Conservation (phyloP, 2,113 vertebrate genomes). For the Percina caprodes region DNA sequence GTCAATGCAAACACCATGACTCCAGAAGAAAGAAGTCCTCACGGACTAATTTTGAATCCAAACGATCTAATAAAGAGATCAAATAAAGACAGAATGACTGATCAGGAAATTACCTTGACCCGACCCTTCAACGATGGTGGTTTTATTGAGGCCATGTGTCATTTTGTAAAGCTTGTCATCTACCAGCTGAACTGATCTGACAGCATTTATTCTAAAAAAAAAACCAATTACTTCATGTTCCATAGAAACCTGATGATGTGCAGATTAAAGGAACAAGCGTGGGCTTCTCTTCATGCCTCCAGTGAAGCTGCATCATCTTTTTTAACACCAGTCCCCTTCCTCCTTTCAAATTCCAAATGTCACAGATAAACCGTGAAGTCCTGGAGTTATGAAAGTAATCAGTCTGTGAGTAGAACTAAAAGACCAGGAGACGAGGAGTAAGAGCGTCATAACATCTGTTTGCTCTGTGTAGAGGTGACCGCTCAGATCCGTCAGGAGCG, state of each 20-base stretch:
- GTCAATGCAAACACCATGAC: background rate
- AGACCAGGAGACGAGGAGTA: slow-evolving; percentile 2
- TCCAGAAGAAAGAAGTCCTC: background rate
- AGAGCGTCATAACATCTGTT: background rate
- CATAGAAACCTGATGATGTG: slow-evolving; percentile 39
- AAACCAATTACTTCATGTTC: slow-evolving; percentile 47
- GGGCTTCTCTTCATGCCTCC: slow-evolving; percentile 26
- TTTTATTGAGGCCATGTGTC: slow-evolving; percentile 14
- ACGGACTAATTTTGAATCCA: background rate
- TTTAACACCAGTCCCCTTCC: background rate
- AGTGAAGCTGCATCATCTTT: slow-evolving; percentile 9
- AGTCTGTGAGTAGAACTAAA: slow-evolving; percentile 4
- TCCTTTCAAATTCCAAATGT: slow-evolving; percentile 29
- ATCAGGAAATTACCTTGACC: background rate
- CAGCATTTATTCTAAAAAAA: slow-evolving; percentile 39
- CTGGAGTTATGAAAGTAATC: slow-evolving; percentile 50
- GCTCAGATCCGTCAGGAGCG: background rate
- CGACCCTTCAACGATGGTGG: background rate
- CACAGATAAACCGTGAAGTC: slow-evolving; percentile 22
- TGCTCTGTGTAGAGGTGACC: background rate
- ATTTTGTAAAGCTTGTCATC: background rate
- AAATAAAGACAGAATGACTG: background rate
- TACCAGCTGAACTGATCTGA: slow-evolving; percentile 12
- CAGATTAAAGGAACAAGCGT: slow-evolving; percentile 39
- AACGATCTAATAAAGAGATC: background rate